Evolutionary conservation across 1,140 invertebrate genomes (phyloP).

Genomic region (Capitella teleta): DNA sequence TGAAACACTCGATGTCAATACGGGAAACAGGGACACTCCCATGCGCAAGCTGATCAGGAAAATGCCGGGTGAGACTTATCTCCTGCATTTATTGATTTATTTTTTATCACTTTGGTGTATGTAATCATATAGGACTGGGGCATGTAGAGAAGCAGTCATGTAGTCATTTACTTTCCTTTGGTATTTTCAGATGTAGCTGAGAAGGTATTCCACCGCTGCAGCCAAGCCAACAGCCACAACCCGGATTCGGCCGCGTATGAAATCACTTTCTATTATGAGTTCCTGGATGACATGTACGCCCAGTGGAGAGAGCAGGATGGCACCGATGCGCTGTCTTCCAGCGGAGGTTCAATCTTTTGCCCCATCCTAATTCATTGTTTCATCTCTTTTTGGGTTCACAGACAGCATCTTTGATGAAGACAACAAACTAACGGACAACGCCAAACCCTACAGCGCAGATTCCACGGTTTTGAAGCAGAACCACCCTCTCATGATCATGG

Average conservation of each 20-base stretch:
- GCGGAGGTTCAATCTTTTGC: neutral
- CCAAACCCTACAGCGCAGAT: conserved; percentile 33
- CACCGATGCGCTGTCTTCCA: no score
- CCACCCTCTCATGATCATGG: conserved; percentile 48
- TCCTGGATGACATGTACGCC: conserved; percentile 46
- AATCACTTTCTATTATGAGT: conserved; percentile 46
- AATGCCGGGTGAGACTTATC: conserved; percentile 39
- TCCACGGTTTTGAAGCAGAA: conserved; percentile 43
- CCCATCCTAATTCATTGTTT: neutral
- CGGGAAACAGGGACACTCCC: conserved; percentile 38
- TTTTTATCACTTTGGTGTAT: neutral
- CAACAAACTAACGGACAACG: conserved; percentile 20
- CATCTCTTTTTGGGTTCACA: neutral
- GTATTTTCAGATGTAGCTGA: conserved; percentile 41
- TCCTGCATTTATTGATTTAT: neutral
- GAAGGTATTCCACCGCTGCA: conserved; percentile 43
- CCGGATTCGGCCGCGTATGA: conserved; percentile 34
- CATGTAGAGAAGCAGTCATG: neutral
- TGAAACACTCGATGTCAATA: conserved; percentile 27
- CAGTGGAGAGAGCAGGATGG: conserved; percentile 20
- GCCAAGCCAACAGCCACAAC: conserved; percentile 33
- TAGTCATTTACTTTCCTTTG: neutral
- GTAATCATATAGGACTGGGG: neutral
- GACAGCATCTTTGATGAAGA: conserved; percentile 33
- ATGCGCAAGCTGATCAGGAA: conserved; percentile 46